Percentiles rank a stretch among this genome's conserved stretches.
Conservation (phyloP, 2,888 invertebrate species). For the Temnothorax ravouxi region DNA sequence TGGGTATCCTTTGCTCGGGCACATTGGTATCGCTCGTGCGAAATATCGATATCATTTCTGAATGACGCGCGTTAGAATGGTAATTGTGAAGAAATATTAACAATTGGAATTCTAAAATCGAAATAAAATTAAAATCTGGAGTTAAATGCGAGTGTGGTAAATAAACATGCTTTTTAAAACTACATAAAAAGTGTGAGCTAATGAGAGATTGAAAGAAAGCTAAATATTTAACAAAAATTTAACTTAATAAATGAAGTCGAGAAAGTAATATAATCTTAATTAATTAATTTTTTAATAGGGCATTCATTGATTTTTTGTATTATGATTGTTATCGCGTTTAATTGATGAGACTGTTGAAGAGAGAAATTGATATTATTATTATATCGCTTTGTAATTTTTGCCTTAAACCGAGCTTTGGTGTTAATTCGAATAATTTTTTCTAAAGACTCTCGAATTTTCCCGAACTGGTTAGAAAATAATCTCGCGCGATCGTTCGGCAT, state of each 20-base stretch:
- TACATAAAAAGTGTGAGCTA: not conserved
- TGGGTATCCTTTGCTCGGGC: conserved; percentile 19
- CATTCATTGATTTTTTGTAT: conserved; percentile 44
- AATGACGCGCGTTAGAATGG: not conserved
- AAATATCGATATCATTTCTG: conserved; percentile 7
- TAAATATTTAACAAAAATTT: conserved; percentile 37
- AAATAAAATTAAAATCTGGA: conserved; percentile 21
- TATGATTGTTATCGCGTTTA: conserved; percentile 27
- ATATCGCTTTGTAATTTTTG: conserved; percentile 30
- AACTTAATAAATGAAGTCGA: not conserved
- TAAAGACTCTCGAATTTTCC: conserved; percentile 6
- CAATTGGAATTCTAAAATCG: conserved; percentile 39
- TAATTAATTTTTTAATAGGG: conserved; percentile 28
- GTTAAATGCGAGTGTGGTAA: conserved; percentile 9
- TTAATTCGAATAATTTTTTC: conserved; percentile 10
- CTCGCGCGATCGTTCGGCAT: conserved; percentile 33
- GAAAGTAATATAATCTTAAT: conserved; percentile 22
- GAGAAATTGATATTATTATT: conserved; percentile 33
- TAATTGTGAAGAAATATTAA: conserved; percentile 22
- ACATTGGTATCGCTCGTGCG: conserved; percentile 16
- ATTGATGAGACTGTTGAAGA: conserved; percentile 28
- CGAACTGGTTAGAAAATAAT: conserved; percentile 1
- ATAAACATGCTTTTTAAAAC: conserved; percentile 28
- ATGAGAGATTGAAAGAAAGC: not conserved
- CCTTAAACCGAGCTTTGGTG: conserved; percentile 18